phyloP scores from a whole-genome alignment of 2,888 invertebrate species.

The Chloroclystis v-ata region DNA sequence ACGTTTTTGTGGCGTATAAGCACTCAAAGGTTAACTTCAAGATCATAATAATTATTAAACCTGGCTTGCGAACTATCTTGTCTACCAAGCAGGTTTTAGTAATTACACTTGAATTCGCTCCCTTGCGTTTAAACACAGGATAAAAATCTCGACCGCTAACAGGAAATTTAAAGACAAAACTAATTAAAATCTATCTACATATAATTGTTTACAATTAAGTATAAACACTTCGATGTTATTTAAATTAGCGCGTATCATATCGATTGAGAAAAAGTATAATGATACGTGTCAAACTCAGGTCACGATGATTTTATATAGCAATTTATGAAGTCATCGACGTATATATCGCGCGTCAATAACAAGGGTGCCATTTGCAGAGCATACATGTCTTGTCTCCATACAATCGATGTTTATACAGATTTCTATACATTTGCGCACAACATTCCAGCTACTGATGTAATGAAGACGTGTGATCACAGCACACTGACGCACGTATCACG shows the following conservation, averaged over 20 bases:
- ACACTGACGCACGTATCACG: slow-evolving; percentile 16
- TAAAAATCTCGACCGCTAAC: slow-evolving; percentile 8
- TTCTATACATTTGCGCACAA: slow-evolving; percentile 65
- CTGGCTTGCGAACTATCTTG: neutral
- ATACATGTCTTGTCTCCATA: slow-evolving; percentile 53
- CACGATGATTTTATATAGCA: slow-evolving; percentile 49
- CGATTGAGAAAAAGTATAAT: slow-evolving; percentile 9
- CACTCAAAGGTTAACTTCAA: slow-evolving; percentile 11
- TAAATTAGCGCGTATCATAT: slow-evolving; percentile 12
- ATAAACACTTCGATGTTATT: slow-evolving; percentile 14
- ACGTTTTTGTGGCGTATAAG: slow-evolving; percentile 9
- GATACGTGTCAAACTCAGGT: slow-evolving; percentile 40
- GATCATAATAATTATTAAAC: slow-evolving; percentile 6
- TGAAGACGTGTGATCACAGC: slow-evolving; percentile 27
- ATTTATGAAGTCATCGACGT: slow-evolving; percentile 59
- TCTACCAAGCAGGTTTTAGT: slow-evolving; percentile 4
- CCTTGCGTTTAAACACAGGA: neutral
- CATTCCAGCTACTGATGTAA: slow-evolving; percentile 54
- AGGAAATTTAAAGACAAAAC: slow-evolving; percentile 16
- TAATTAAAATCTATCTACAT: slow-evolving; percentile 16
- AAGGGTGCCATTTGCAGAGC: slow-evolving; percentile 50
- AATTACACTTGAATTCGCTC: neutral
- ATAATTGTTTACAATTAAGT: slow-evolving; percentile 17
- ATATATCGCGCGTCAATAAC: slow-evolving; percentile 46
- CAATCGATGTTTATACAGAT: slow-evolving; percentile 66